Evolutionary conservation across 2,113 vertebrate species (phyloP), one percentile per base, ranked within the genome.

Genomic region (Chloroceryle aenea): DNA sequence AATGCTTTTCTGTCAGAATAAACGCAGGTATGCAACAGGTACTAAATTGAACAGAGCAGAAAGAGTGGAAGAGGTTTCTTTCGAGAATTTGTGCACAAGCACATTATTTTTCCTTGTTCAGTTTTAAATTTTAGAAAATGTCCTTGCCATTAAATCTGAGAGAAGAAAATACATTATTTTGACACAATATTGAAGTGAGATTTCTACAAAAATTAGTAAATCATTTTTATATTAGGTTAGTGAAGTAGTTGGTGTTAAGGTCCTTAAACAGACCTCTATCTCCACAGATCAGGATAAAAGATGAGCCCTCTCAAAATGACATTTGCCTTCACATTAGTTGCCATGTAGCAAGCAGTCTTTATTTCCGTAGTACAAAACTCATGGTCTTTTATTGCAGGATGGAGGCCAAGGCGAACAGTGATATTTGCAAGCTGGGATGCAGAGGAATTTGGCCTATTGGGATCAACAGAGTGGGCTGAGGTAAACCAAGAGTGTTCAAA

Each of bases 341-440:
- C 4, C 21, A 16, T 32, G 16, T 68, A 64, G 53, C 18, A 75
- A 71, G 13, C 26, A 38, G 17, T 50, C 25, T 50, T 16, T 81
- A 17, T 64, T 71, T 69, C 43, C 52, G 20, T 15, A 69, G 42
- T 66, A 48, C 1, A 47, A 0, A 79, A 84, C 52, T 74, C 17
- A 10, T 63, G 16, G 36, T 30, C 29, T 78, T 96, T 87, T 84
- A 36, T 58, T 96, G 58, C 94, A 99, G 99, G 99, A 12, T 99
- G 99, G 99, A 98, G 98, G 45, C 99, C 99, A 9, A 98, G 99
- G 92, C 99, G 99, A 97, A 99, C 99, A 14, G 96, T 99, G 64
- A 95, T 99, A 79, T 99, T 99, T 98, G 99, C 99, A 10, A 99
- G 99, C 92, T 99, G 99, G 99, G 99, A 99, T 97, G 99, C 99